phyloP scores from a whole-genome alignment of 1,140 invertebrate genomes.

The Temnothorax nylanderi region DNA sequence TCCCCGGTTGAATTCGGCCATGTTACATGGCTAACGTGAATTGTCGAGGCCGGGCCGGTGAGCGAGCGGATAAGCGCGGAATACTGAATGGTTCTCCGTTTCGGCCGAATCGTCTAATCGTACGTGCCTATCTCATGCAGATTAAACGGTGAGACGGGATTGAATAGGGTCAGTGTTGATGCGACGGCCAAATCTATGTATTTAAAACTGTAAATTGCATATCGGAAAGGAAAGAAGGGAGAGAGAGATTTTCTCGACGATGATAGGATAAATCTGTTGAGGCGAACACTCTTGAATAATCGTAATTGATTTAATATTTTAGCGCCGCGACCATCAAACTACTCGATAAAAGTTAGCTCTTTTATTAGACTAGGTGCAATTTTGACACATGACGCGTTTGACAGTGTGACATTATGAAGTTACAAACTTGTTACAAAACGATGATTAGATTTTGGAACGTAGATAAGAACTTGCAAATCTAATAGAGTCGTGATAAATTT shows the following conservation, averaged over 20 bases:
- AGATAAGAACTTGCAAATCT: background rate
- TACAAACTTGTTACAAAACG: background rate
- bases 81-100: constrained; percentile 66
- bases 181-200: constrained; percentile 32
- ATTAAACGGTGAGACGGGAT: constrained; percentile 66
- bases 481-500: constrained; percentile 4
- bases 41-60: constrained; percentile 17
- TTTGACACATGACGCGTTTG: background rate
- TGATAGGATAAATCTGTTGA: background rate
- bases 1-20: constrained; percentile 24
- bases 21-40: background rate
- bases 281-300: background rate
- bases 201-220: constrained; percentile 63
- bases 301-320: background rate
- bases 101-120: constrained; percentile 72
- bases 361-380: background rate
- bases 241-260: background rate
- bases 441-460: background rate
- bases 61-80: constrained; percentile 48
- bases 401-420: background rate
- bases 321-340: background rate
- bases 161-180: constrained; percentile 60
- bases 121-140: constrained; percentile 68
- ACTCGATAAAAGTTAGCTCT: background rate
- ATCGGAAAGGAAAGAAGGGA: background rate